Conservation (phyloP, 2,113 vertebrate genomes). For the Capricornis sumatraensis region DNA sequence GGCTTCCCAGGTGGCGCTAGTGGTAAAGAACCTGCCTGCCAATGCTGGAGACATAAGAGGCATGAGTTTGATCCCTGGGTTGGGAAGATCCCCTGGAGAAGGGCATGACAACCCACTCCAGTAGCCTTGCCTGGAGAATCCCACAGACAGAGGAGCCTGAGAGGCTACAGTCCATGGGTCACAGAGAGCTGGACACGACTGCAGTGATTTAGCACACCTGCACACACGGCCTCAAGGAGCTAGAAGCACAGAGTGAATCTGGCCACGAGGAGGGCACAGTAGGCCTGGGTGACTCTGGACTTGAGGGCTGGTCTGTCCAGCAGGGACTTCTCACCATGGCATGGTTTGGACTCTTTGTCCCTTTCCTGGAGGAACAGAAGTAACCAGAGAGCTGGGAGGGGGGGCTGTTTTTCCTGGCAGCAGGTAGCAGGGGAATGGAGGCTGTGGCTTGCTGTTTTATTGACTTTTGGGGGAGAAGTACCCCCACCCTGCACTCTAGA, state of each 20-base stretch:
- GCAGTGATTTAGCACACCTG: not conserved
- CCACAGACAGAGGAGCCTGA: not conserved
- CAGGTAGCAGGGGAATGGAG: not conserved
- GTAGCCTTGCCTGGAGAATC: not conserved
- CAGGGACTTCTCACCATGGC: not conserved
- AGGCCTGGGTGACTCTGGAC: not conserved
- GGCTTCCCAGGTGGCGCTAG: not conserved
- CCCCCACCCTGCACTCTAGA: not conserved
- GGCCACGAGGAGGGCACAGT: not conserved
- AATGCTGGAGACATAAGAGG: not conserved
- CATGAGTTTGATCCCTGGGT: not conserved
- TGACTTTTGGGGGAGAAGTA: constrained; percentile 4
- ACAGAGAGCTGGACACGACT: not conserved
- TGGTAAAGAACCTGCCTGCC: not conserved
- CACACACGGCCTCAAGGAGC: not conserved
- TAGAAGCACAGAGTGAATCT: not conserved
- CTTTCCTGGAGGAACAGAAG: not conserved
- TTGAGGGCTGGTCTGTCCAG: not conserved
- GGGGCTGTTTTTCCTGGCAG: not conserved
- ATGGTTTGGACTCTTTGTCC: not conserved
- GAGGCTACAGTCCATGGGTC: not conserved
- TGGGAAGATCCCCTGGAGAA: not conserved
- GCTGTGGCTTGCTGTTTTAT: not conserved
- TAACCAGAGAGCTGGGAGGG: not conserved
- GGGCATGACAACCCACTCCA: not conserved